Evolutionary conservation across 2,888 invertebrate genomes (phyloP).

Genomic region (Leucophora obtusa): DNA sequence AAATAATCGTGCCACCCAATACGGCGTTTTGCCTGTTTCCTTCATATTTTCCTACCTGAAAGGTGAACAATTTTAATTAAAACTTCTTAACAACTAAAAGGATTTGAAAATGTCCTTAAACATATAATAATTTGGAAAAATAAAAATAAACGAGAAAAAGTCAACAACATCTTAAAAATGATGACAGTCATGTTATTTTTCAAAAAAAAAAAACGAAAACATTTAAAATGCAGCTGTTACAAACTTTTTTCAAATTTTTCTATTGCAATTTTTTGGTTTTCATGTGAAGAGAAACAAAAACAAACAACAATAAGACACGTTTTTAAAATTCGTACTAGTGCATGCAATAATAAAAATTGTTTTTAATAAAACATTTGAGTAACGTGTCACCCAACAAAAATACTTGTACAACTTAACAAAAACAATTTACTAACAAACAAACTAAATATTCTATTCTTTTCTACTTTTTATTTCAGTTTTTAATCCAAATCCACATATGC

Average conservation of each 20-base stretch:
- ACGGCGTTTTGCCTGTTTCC: too few relatives aligned
- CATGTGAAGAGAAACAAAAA: constrained; percentile 14
- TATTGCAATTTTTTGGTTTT: constrained; percentile 29
- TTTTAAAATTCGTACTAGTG: constrained; percentile 43
- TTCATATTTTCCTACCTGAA: too few relatives aligned
- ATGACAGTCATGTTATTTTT: constrained; percentile 27
- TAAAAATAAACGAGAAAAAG: neutral
- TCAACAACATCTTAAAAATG: constrained; percentile 23
- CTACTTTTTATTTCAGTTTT: constrained; percentile 17
- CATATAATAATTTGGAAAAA: neutral
- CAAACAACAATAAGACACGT: constrained; percentile 61
- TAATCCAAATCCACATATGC: constrained; percentile 57
- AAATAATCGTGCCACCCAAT: too few relatives aligned
- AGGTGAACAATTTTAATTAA: neutral
- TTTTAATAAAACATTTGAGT: constrained; percentile 65
- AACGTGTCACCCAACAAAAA: constrained; percentile 61
- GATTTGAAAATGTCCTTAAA: neutral
- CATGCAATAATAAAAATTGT: constrained; percentile 62
- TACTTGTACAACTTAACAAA: constrained; percentile 1
- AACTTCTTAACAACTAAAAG: neutral
- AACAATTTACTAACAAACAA: constrained; percentile 9
- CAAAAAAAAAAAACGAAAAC: constrained; percentile 14
- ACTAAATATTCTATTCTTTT: constrained; percentile 53
- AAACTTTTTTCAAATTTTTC: constrained; percentile 54
- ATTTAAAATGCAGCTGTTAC: constrained; percentile 63